These are phyloP conservation scores for Notarius lentiginosus DNA, from an alignment of 2,113 vertebrate species.

Conservation along the genomic window DNA sequence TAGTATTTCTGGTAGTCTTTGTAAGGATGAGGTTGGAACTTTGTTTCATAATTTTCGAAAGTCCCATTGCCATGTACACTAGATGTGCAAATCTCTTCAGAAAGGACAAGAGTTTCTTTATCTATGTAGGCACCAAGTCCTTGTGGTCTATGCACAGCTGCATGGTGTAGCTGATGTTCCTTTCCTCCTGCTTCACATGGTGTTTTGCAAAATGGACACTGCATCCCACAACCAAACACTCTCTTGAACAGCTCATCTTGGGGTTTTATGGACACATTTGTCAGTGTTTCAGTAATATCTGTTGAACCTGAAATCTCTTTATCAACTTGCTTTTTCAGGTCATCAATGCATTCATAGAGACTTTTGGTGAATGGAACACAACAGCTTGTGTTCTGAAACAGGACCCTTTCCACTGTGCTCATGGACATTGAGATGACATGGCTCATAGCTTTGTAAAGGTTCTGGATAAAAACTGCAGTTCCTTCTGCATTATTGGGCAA, in stretches of 20 bases:
- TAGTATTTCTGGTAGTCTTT: constrained; percentile 49
- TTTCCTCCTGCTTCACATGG: constrained; percentile 60
- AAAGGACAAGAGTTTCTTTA: neutral
- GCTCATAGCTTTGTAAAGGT: constrained; percentile 31
- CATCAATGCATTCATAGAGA: neutral
- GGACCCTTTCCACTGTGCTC: neutral
- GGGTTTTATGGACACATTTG: constrained; percentile 34
- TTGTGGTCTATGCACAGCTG: constrained; percentile 40
- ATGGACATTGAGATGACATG: constrained; percentile 7
- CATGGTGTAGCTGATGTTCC: constrained; percentile 43
- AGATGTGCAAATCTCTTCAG: constrained; percentile 8
- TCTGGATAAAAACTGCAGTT: neutral
- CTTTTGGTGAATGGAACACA: neutral
- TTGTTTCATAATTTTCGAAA: neutral
- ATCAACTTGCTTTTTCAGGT: constrained; percentile 4
- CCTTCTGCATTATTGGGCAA: neutral
- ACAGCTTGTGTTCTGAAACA: constrained; percentile 24
- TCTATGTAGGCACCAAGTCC: neutral
- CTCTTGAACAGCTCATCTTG: constrained; percentile 46
- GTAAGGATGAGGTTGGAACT: neutral
- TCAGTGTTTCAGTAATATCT: neutral
- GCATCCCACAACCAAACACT: constrained; percentile 61
- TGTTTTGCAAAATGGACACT: constrained; percentile 57
- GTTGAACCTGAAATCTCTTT: neutral
- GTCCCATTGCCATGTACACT: neutral